Evolutionary conservation across 2,797 vertebrate genomes (phyloP), one percentile per base, ranked within the genome.

Genomic region (Streptopelia turtur): DNA sequence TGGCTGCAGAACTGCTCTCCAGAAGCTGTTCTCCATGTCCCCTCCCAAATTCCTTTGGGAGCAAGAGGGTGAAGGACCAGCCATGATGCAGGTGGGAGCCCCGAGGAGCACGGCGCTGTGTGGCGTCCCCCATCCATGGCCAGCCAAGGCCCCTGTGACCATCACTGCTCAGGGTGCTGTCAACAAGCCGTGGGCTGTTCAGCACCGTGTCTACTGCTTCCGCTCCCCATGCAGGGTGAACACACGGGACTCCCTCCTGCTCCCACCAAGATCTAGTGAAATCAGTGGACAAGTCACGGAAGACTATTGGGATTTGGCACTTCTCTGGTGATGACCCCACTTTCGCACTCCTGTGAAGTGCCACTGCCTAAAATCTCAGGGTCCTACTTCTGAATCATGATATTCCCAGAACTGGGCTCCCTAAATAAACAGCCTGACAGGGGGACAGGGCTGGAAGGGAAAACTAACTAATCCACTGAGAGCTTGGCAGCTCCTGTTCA

Each of bases 191-290:
- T 4, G 25, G 30, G n/a, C 22, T 28, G 3, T 12, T 35, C 69
- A 33, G 41, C 35, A 45, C n/a, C 3, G 0, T 6, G 4, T 9
- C 72, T 35, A 20, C 37, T 11, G 10, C 39, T 59, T 2, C 2
- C 1, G 1, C 35, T 25, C 35, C 24, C 27, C 31, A 16, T 6
- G 16, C 37, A 16, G 17, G 59, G 50, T 0, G 1, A 70, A 41
- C 27, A 45, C 0, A 0, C 0, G 0, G 43, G 27, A 23, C 20
- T 61, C 31, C 28, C 53, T 65, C 15, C 35, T 69, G n/a, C 24
- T 64, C 24, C 21, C 53, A 11, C 18, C 68, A 63, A 45, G 47
- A 16, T 37, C n/a, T 6, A 37, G 33, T 6, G 49, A 70, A 69
- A 88, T 12, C 52, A 39, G 35, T 4, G 3, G 49, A 8, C 30